Evolutionary conservation across 53 echinoderm and acorn worm genomes (phyloP).

Genomic region (Crossaster papposus): DNA sequence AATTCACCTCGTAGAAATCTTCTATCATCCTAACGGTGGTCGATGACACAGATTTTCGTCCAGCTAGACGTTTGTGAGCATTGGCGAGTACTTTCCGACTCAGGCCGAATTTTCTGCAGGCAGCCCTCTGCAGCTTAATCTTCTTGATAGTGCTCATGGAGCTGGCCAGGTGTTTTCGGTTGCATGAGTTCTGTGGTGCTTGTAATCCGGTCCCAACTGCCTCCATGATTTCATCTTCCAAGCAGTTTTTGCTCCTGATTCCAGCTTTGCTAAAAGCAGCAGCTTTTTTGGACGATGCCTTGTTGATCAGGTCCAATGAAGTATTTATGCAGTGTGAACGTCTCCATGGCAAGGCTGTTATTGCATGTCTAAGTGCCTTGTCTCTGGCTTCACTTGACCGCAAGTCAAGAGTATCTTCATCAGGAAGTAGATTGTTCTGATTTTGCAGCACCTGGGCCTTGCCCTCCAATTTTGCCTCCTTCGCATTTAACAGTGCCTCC

Average conservation of each 20-base stretch:
- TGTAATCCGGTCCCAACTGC: neutral
- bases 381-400: too few species aligned
- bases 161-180: neutral
- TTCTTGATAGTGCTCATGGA: conserved; percentile 1
- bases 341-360: neutral
- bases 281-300: neutral
- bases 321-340: neutral
- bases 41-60: too few species aligned
- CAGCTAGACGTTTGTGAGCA: too few species aligned
- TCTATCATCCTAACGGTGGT: too few species aligned
- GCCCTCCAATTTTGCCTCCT: too few species aligned
- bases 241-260: neutral
- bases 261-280: neutral
- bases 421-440: too few species aligned
- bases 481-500: too few species aligned
- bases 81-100: conserved; percentile 15
- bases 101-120: neutral
- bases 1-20: too few species aligned
- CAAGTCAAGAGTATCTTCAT: too few species aligned
- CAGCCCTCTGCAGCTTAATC: neutral
- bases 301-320: neutral
- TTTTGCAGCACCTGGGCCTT: too few species aligned
- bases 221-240: conserved; percentile 1
- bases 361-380: neutral
- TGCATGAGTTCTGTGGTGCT: conserved; percentile 2